These are phyloP conservation scores for Tenthredo notha DNA, from an alignment of 2,888 invertebrate genomes.

Conservation along the genomic window DNA sequence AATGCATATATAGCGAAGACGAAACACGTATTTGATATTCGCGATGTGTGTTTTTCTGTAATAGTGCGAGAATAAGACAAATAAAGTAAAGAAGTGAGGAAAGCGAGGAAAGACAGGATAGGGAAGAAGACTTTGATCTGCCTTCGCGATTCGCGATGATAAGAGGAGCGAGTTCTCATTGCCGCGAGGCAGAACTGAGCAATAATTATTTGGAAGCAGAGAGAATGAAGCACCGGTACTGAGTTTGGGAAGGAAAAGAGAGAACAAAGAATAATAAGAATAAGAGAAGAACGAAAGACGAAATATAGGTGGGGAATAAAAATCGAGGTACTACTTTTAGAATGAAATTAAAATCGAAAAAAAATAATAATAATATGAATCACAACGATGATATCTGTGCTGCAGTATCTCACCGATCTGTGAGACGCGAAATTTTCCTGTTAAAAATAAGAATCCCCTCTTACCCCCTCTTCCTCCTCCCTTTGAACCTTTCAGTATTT, in stretches of 20 bases:
- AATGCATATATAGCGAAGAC: background rate
- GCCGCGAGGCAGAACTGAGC: conserved; percentile 11
- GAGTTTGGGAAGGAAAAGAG: background rate
- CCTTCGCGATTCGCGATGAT: conserved; percentile 4
- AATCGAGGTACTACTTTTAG: background rate
- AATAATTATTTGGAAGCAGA: conserved; percentile 31
- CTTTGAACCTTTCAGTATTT: conserved; percentile 40
- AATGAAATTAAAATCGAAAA: background rate
- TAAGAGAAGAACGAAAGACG: background rate
- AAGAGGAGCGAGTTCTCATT: background rate
- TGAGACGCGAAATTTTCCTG: background rate
- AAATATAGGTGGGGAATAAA: background rate
- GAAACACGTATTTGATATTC: conserved; percentile 13
- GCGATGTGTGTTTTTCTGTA: conserved; percentile 7
- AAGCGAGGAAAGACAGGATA: no score
- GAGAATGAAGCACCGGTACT: background rate
- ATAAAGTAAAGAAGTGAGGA: background rate
- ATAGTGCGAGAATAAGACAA: background rate
- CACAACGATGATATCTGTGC: background rate
- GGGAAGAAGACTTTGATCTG: conserved; percentile 35
- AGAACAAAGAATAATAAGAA: background rate
- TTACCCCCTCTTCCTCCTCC: no score
- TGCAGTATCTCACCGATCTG: background rate
- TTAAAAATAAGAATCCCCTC: background rate
- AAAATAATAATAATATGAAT: background rate